Evolutionary conservation across 2,797 vertebrate genomes (phyloP), one percentile per base, ranked within the genome.

Genomic region (Nasua narica): DNA sequence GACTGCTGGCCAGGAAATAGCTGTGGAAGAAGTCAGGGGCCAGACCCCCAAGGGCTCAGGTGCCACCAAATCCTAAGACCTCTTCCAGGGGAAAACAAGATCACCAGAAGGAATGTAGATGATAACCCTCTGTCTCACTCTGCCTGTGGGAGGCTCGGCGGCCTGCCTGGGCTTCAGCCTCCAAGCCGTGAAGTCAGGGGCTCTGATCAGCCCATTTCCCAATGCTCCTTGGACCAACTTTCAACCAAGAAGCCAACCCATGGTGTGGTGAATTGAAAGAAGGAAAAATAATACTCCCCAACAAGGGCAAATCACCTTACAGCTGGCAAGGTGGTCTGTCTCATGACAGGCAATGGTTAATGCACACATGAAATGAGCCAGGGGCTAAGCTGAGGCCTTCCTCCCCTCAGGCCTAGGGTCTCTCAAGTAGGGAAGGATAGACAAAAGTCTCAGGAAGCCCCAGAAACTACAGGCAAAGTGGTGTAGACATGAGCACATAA

Each of bases 301-400:
- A 7, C 12, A n/a, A 83, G 21, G 10, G 21, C 2, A 2, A 4
- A 1, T 37, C 21, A 13, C 37, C 46, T 60, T 29, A n/a, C 3
- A 46, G 15, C 2, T 56, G 84, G 18, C 35, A 78, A 32, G 5
- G 7, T 5, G 37, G 37, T 12, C 65, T 25, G 25, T 60, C 60
- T 52, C 7, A 9, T 2, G 14, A 48, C 1, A 27, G 67, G 23
- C 32, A 11, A 6, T 9, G n/a, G 15, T n/a, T 16, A 16, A 48
- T 4, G 23, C 4, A 32, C 10, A 4, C 2, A 18, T 3, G 43
- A 8, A 14, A 10, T 3, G 29, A 37, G 54, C 6, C 1, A 65
- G 58, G 6, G n/a, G 19, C 37, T 23, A 46, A 25, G 60, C 9
- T 8, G 19, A n/a, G 32, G 25, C 29, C 35, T 21, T 56, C 81